Evolutionary conservation across 2,888 invertebrate species (phyloP).

Genomic region (Heteromyza rotundicornis): DNA sequence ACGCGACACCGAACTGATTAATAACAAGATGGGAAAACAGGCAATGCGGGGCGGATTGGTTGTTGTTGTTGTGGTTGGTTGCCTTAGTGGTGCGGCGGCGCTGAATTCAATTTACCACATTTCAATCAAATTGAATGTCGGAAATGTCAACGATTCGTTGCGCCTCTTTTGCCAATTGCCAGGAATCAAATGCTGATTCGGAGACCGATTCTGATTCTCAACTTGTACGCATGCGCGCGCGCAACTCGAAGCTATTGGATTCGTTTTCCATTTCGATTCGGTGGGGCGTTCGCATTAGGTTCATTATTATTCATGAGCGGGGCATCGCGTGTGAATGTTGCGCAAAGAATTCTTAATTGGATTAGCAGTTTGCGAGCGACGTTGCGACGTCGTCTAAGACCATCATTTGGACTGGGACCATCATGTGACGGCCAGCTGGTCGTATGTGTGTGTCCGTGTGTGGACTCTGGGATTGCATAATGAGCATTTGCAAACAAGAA

Average conservation of each 20-base stretch:
- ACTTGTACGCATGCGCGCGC: too few relatives aligned
- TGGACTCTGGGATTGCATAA: constrained; percentile 1
- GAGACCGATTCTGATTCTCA: background rate
- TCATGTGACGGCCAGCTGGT: background rate
- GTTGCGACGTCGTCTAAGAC: background rate
- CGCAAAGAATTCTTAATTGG: constrained; percentile 16
- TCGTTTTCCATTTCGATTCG: background rate
- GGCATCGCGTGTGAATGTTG: too few relatives aligned
- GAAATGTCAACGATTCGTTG: constrained; percentile 44
- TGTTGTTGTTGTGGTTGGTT: too few relatives aligned
- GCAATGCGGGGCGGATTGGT: too few relatives aligned
- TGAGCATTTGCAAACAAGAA: too few relatives aligned
- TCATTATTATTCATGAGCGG: background rate
- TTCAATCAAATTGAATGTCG: constrained; percentile 44
- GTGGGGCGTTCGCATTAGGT: background rate
- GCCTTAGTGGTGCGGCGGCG: constrained; percentile 12
- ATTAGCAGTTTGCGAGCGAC: constrained; percentile 17
- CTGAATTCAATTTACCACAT: constrained; percentile 45
- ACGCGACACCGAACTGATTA: too few relatives aligned
- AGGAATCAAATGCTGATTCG: background rate
- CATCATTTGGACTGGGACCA: background rate
- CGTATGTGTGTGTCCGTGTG: background rate
- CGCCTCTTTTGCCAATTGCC: constrained; percentile 27
- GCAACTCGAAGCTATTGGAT: too few relatives aligned
- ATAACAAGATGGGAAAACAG: too few relatives aligned